Evolutionary conservation across 2,113 vertebrate genomes (phyloP).

Genomic region (Prinia subflava): DNA sequence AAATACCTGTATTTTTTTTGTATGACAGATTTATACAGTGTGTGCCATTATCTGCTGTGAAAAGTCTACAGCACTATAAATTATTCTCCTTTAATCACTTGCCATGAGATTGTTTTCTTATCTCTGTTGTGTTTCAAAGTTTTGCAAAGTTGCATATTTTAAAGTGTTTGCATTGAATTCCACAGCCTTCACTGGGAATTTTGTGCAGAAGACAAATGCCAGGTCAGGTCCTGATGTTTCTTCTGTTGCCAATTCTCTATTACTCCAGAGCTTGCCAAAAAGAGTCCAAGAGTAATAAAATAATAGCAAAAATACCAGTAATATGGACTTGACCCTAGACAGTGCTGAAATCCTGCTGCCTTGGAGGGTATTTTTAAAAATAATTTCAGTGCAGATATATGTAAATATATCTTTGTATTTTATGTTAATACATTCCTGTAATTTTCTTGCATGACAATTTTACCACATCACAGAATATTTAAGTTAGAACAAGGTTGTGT

Average conservation of each 20-base stretch:
- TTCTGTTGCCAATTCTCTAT: background rate
- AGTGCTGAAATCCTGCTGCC: background rate
- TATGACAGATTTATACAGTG: slow-evolving; percentile 47
- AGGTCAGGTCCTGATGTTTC: background rate
- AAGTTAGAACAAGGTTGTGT: background rate
- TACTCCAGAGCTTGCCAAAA: slow-evolving; percentile 1
- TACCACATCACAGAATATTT: background rate
- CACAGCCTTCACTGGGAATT: background rate
- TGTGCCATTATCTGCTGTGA: background rate
- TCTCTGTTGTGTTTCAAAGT: background rate
- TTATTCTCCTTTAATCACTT: background rate
- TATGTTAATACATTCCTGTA: slow-evolving; percentile 20
- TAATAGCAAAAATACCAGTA: background rate
- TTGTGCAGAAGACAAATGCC: background rate
- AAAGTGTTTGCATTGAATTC: background rate
- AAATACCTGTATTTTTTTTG: slow-evolving; percentile 44
- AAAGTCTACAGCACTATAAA: background rate
- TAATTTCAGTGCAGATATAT: background rate
- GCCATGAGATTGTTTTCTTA: background rate
- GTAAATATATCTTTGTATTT: slow-evolving; percentile 31
- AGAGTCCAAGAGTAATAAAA: background rate
- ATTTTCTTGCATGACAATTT: slow-evolving; percentile 41
- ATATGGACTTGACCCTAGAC: background rate
- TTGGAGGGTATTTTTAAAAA: background rate
- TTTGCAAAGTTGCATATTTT: background rate